phyloP scores from a whole-genome alignment of 2,888 invertebrate genomes.

The Biston betularia region DNA sequence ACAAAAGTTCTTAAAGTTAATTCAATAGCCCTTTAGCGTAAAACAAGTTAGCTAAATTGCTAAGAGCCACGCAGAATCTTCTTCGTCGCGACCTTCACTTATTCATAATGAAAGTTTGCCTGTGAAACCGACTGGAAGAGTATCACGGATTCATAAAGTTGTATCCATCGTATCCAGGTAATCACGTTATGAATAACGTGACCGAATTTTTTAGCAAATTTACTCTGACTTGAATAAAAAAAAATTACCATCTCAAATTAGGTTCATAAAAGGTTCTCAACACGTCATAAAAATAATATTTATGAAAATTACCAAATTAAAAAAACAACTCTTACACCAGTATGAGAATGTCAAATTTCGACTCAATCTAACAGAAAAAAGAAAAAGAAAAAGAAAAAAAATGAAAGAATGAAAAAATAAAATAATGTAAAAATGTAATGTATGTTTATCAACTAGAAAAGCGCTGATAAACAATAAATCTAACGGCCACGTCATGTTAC shows the following conservation, averaged over 20 bases:
- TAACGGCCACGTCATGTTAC: too few species aligned
- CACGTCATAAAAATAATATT: too few species aligned
- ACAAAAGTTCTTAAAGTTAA: slow-evolving; percentile 10
- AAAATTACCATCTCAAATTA: slow-evolving; percentile 6
- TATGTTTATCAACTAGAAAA: too few species aligned
- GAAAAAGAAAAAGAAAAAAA: too few species aligned
- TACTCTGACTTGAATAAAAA: background rate
- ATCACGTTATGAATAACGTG: slow-evolving; percentile 33
- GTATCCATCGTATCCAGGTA: slow-evolving; percentile 21
- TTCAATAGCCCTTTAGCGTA: slow-evolving; percentile 22
- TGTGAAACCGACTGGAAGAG: slow-evolving; percentile 27
- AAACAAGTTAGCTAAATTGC: slow-evolving; percentile 15
- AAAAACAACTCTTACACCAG: too few species aligned
- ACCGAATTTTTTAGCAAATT: slow-evolving; percentile 20
- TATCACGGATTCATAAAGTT: slow-evolving; percentile 34
- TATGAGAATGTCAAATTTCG: too few species aligned
- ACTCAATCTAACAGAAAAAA: too few species aligned
- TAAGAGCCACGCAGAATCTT: slow-evolving; percentile 13
- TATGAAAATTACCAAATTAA: background rate
- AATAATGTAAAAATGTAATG: too few species aligned
- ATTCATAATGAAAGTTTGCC: slow-evolving; percentile 29
- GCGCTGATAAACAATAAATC: too few species aligned
- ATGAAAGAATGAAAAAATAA: too few species aligned
- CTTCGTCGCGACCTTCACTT: slow-evolving; percentile 15
- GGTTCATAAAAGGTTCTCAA: slow-evolving; percentile 4